Base-by-base conservation (phyloP, 2,113 vertebrate species). In the Gyps fulvus region DNA sequence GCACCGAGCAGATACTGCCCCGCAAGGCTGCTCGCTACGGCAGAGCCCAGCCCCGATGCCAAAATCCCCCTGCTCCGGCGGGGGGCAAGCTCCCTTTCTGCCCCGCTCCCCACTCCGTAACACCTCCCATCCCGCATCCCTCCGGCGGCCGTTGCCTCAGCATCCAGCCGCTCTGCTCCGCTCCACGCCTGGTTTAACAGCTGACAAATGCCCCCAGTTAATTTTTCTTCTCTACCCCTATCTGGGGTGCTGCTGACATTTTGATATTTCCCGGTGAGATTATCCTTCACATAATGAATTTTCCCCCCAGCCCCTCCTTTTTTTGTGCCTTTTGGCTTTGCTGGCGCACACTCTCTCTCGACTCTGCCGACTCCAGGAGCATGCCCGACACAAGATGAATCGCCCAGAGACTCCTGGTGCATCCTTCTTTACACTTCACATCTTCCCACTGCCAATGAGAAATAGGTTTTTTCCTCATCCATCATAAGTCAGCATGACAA, bases 401-500 rank as follows among this genome's bases (percentile, higher is more conserved):
- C 59, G 69, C 92, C 96, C 88, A 27, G 98, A 96, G 98, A 94
- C 87, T 94, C 95, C 38, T 2, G 78, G 83, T 18, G 93, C 96
- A 97, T 98, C 97, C 93, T 97, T 98, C 97, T 98, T 98, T 97
- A 97, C 97, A 98, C 98, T 96, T 93, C 96, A 87, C 96, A 83
- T 98, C 97, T 95, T 86, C 94, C 96, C 84, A 45, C 83, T 52
- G 26, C n/a, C 45, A 95, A 97, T 93, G 97, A 98, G 96, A 97
- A 98, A 98, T 98, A n/a, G 97, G 89, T 96, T 97, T 96, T 97
- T 73, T 55, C 96, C 98, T 97, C 98, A 98, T 98, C 98, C 97
- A 98, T 98, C 98, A 98, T 97, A 95, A 96, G 97, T 97, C 98
- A 94, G 97, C 8, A 3, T 97, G 98, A 98, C 98, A 98, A 47